A percentile compares a stretch with the other conserved stretches of the same genome.
Conservation (phyloP, 2,113 vertebrate genomes). For the Clarias gariepinus region DNA sequence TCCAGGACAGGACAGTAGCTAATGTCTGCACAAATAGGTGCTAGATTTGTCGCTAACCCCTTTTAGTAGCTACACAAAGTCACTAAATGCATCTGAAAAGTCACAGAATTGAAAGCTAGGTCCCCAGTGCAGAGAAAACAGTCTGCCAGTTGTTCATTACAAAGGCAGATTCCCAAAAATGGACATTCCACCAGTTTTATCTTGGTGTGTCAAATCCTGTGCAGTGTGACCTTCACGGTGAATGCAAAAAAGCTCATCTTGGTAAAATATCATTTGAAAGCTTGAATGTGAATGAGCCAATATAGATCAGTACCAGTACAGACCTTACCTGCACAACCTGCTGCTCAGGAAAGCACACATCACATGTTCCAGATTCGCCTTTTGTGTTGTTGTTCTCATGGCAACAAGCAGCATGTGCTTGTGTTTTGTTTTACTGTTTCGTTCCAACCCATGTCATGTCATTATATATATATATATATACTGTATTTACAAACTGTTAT, state of each 20-base stretch:
- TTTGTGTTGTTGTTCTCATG: constrained; percentile 18
- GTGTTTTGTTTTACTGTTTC: constrained; percentile 6
- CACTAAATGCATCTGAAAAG: not conserved
- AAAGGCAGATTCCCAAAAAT: not conserved
- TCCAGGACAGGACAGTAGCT: not conserved
- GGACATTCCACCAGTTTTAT: no score
- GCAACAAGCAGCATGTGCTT: constrained; percentile 1
- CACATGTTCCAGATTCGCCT: not conserved
- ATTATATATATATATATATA: not conserved
- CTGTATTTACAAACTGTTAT: not conserved
- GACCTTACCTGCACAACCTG: not conserved
- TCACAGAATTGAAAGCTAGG: not conserved
- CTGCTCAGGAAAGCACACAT: not conserved
- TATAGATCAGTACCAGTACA: not conserved
- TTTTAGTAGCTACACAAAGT: not conserved
- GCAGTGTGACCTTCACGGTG: not conserved
- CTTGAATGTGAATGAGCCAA: not conserved
- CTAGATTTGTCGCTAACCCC: not conserved
- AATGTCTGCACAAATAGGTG: not conserved
- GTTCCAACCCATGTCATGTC: not conserved
- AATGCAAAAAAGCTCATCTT: not conserved
- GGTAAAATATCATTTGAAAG: not conserved
- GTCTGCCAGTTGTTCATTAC: not conserved
- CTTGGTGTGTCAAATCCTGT: not conserved
- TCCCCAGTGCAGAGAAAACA: not conserved